These are phyloP conservation scores for Hypocryptadius cinnamomeus DNA, from an alignment of 2,113 vertebrate species.

Conservation along the genomic window DNA sequence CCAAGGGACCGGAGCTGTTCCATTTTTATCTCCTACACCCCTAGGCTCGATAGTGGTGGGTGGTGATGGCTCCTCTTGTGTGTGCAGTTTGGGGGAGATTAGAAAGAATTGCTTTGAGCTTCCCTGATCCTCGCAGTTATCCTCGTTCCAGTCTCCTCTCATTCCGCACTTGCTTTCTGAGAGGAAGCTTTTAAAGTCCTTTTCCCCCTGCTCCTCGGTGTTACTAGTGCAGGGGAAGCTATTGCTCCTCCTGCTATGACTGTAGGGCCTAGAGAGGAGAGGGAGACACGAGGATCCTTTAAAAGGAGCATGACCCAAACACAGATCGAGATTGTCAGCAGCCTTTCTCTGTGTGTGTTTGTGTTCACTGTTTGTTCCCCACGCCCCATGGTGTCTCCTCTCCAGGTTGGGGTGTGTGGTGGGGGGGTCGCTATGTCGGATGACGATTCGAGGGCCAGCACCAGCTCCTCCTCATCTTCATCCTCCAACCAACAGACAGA, in stretches of 20 bases:
- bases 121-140: neutral
- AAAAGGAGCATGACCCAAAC: constrained; percentile 16
- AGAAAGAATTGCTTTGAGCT: constrained; percentile 26
- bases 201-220: neutral
- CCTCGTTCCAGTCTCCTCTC: neutral
- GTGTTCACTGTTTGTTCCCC: constrained; percentile 61
- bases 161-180: neutral
- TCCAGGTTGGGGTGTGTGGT: constrained; percentile 75
- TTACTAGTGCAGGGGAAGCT: neutral
- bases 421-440: constrained; percentile 93
- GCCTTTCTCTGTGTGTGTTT: constrained; percentile 51
- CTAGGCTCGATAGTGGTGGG: constrained; percentile 14
- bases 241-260: neutral
- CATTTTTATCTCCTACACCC: constrained; percentile 43
- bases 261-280: neutral
- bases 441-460: constrained; percentile 98
- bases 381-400: constrained; percentile 64
- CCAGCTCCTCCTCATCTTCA: constrained; percentile 89
- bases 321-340: constrained; percentile 15
- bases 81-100: constrained; percentile 40
- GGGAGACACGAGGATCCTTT: neutral
- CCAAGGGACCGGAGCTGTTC: neutral
- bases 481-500: constrained; percentile 85
- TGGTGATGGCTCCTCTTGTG: neutral
- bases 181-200: constrained; percentile 22